Conservation (phyloP, 1,140 invertebrate species). For the Cherax destructor region DNA sequence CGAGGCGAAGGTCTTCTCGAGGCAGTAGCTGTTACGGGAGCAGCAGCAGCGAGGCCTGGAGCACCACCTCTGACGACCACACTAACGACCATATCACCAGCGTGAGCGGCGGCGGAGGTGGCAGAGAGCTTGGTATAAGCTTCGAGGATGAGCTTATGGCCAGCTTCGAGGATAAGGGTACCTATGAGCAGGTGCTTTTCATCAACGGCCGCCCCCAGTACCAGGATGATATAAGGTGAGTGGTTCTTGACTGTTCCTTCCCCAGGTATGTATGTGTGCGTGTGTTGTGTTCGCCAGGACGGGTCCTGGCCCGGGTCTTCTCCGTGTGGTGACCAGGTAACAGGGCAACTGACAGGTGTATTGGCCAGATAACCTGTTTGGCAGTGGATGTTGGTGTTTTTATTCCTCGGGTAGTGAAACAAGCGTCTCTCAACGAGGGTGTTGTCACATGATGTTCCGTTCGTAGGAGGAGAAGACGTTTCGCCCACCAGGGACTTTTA, state of each 20-base stretch:
- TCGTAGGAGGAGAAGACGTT: too few species aligned
- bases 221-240: constrained; percentile 64
- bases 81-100: not conserved
- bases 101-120: not conserved
- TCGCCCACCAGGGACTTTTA: too few species aligned
- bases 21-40: constrained; percentile 63
- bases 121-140: not conserved
- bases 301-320: too few species aligned
- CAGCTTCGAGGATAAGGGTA: constrained; percentile 57
- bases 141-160: constrained; percentile 21
- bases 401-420: too few species aligned
- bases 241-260: not conserved
- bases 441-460: too few species aligned
- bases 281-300: not conserved
- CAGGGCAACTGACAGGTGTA: too few species aligned
- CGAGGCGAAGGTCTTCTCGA: constrained; percentile 50
- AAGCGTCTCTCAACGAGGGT: too few species aligned
- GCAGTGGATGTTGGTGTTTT: too few species aligned
- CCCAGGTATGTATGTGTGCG: not conserved
- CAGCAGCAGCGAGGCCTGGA: constrained; percentile 60
- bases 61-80: constrained; percentile 41
- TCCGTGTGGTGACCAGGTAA: too few species aligned
- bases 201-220: constrained; percentile 71
- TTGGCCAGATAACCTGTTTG: too few species aligned
- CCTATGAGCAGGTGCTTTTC: constrained; percentile 71